Conservation (phyloP, 23 tunicate genomes). For the Ciona savignyi region DNA sequence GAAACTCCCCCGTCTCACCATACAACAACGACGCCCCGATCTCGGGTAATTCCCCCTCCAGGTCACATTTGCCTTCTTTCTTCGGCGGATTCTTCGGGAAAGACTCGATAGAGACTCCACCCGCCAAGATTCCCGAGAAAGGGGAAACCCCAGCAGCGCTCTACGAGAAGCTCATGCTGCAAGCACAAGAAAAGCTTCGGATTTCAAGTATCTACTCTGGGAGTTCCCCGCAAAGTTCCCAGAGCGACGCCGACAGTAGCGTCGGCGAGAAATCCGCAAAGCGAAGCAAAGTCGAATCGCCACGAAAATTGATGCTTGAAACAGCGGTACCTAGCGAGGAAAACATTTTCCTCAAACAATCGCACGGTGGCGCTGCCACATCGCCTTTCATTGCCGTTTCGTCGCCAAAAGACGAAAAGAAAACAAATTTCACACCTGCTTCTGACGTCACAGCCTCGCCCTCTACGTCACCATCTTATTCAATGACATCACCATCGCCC, state of each 20-base stretch:
- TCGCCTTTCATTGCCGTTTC: background rate
- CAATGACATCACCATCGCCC: slow-evolving; percentile 14
- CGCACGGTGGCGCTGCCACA: background rate
- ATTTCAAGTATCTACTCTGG: background rate
- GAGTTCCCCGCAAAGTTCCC: background rate
- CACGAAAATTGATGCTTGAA: background rate
- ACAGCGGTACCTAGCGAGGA: background rate
- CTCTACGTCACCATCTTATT: slow-evolving; percentile 6
- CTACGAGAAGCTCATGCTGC: slow-evolving; percentile 18
- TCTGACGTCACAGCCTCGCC: background rate
- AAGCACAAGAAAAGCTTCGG: slow-evolving; percentile 1
- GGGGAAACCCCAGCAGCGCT: slow-evolving; percentile 4
- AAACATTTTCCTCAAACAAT: background rate
- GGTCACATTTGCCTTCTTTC: slow-evolving; percentile 49
- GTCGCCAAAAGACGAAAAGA: background rate
- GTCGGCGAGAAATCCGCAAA: background rate
- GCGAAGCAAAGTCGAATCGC: background rate
- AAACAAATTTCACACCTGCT: no score
- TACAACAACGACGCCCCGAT: slow-evolving; percentile 5
- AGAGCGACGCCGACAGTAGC: background rate
- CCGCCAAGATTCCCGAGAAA: no score
- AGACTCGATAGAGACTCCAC: background rate
- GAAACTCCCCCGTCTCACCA: slow-evolving; percentile 14
- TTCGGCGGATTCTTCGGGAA: slow-evolving; percentile 37
- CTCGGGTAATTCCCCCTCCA: slow-evolving; percentile 20